Conservation (phyloP, 1,140 invertebrate genomes). For the Orussus abietinus region DNA sequence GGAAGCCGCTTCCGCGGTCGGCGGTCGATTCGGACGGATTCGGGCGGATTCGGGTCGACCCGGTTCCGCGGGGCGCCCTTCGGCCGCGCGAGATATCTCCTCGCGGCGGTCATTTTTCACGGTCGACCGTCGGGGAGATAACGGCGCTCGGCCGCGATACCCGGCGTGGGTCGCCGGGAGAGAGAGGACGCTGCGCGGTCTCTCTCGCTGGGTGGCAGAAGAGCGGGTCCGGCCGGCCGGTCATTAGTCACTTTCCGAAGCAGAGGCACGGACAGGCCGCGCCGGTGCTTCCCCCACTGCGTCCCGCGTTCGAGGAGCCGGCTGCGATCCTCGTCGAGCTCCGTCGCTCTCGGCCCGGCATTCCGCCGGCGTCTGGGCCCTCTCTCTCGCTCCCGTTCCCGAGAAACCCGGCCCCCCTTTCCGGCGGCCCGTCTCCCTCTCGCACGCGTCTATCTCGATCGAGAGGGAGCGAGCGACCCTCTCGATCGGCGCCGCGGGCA, state of each 20-base stretch:
- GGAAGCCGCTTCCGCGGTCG: neutral
- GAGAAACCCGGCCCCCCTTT: slow-evolving; percentile 23
- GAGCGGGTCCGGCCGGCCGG: slow-evolving; percentile 48
- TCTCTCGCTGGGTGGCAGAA: slow-evolving; percentile 38
- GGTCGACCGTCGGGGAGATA: slow-evolving; percentile 57
- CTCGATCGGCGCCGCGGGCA: slow-evolving; percentile 8
- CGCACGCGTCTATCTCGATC: slow-evolving; percentile 50
- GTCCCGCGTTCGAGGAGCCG: slow-evolving; percentile 20
- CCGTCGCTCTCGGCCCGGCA: slow-evolving; percentile 27
- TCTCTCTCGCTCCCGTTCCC: slow-evolving; percentile 26
- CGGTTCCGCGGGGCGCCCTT: slow-evolving; percentile 5
- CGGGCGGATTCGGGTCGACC: slow-evolving; percentile 11
- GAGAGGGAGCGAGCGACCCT: slow-evolving; percentile 34
- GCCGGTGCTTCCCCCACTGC: slow-evolving; percentile 35
- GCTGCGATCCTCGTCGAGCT: slow-evolving; percentile 28
- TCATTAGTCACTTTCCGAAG: slow-evolving; percentile 56
- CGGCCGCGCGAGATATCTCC: slow-evolving; percentile 48
- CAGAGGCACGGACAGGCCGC: slow-evolving; percentile 51
- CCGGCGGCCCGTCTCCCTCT: slow-evolving; percentile 20
- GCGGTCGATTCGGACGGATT: slow-evolving; percentile 10
- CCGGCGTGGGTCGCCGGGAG: slow-evolving; percentile 13
- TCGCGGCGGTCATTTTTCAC: slow-evolving; percentile 48
- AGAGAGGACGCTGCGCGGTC: slow-evolving; percentile 15
- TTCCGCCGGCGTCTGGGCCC: slow-evolving; percentile 20
- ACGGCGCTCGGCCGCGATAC: slow-evolving; percentile 42